phyloP scores from a whole-genome alignment of 2,113 vertebrate species.

The Nesogale talazaci region DNA sequence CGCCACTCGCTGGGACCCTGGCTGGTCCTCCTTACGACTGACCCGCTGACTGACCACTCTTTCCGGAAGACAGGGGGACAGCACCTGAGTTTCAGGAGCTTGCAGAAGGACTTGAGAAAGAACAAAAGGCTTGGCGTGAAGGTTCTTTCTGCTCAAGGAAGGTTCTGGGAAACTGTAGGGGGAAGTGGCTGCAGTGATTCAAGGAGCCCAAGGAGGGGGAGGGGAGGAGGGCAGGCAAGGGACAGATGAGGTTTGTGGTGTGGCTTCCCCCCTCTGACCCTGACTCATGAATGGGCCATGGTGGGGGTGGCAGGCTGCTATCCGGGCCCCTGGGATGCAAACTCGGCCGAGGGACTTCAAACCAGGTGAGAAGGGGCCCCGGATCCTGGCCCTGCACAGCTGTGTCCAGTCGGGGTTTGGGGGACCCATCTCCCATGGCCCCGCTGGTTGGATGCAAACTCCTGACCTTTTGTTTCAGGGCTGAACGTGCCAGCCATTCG shows the following conservation, averaged over 20 bases:
- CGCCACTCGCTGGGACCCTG: not conserved
- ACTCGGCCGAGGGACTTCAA: too few relatives aligned
- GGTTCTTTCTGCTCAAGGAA: too few relatives aligned
- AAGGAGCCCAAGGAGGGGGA: fast-evolving
- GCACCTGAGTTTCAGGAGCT: not conserved
- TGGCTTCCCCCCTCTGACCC: not conserved
- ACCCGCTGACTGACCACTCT: not conserved
- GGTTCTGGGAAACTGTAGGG: not conserved
- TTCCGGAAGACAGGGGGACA: not conserved
- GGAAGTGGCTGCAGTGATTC: not conserved
- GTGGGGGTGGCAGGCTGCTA: too few relatives aligned
- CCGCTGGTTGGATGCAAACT: not conserved
- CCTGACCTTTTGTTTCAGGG: not conserved
- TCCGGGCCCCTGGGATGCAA: too few relatives aligned
- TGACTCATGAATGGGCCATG: conserved; percentile 2
- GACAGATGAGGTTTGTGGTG: conserved; percentile 34
- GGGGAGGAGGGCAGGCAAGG: not conserved
- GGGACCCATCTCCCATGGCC: not conserved
- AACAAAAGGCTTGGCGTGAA: too few relatives aligned
- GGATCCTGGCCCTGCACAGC: too few relatives aligned
- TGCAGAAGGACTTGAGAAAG: not conserved
- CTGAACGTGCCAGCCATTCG: not conserved
- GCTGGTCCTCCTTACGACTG: not conserved
- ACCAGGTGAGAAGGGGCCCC: too few relatives aligned
- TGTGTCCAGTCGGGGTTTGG: not conserved